Conservation (phyloP, 2,113 vertebrate species). For the Archilochus colubris region DNA sequence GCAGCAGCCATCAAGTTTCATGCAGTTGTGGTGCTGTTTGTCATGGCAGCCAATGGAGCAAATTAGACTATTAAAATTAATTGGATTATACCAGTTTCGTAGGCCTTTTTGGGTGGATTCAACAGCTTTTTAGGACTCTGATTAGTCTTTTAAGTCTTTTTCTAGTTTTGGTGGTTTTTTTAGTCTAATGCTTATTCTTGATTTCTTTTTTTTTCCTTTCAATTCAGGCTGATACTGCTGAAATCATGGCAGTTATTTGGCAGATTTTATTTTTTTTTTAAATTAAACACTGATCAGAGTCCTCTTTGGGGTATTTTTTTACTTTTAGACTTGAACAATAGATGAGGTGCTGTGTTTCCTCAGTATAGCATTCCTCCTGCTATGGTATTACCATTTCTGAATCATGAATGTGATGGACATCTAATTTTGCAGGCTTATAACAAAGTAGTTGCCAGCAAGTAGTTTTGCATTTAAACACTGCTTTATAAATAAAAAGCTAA, state of each 20-base stretch:
- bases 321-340: neutral
- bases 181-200: neutral
- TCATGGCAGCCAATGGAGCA: neutral
- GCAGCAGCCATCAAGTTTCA: neutral
- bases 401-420: neutral
- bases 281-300: neutral
- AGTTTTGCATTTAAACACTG: neutral
- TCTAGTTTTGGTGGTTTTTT: fast-evolving
- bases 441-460: neutral
- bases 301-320: neutral
- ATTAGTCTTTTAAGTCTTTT: neutral
- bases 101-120: neutral
- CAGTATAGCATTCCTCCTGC: neutral
- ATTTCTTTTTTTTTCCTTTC: neutral
- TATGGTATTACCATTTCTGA: neutral
- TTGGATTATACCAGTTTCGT: neutral
- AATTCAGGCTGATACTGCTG: neutral
- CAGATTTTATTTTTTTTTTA: neutral
- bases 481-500: neutral
- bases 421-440: neutral
- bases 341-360: neutral
- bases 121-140: neutral
- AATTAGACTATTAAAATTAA: neutral
- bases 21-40: neutral
- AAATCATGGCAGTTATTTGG: neutral